Evolutionary conservation across 2,888 invertebrate genomes (phyloP).

Genomic region (Drosophila incognita): DNA sequence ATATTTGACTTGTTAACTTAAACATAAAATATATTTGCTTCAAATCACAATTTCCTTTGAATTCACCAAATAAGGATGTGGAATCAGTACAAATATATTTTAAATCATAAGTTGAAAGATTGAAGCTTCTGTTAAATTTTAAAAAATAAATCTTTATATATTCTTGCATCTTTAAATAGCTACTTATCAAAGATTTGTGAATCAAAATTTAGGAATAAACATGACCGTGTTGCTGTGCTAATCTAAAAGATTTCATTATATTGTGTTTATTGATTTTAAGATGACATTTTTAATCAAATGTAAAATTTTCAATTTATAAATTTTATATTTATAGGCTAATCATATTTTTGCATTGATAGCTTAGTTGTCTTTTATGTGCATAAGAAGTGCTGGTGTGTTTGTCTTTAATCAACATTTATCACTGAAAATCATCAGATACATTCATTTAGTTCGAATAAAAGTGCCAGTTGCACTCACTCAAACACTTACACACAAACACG

Average conservation of each 20-base stretch:
- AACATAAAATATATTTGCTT: background rate
- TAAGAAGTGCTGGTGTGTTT: slow-evolving; percentile 24
- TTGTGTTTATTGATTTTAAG: background rate
- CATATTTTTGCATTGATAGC: background rate
- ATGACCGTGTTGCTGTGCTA: background rate
- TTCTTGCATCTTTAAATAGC: background rate
- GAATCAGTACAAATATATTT: background rate
- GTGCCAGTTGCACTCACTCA: slow-evolving; percentile 26
- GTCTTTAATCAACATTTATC: slow-evolving; percentile 47
- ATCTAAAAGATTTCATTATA: background rate
- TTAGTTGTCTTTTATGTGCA: slow-evolving; percentile 1
- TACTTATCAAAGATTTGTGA: background rate
- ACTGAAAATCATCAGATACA: slow-evolving; percentile 7
- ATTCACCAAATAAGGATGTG: background rate
- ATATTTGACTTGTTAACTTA: background rate
- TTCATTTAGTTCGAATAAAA: slow-evolving; percentile 38
- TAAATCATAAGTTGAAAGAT: too few species aligned
- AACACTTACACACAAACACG: slow-evolving; percentile 8
- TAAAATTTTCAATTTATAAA: background rate
- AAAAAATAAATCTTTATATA: background rate
- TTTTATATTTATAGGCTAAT: background rate
- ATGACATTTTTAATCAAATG: background rate
- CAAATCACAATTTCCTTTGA: background rate
- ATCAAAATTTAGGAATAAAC: background rate
- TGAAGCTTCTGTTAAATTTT: background rate